Base-by-base conservation (phyloP, 2,797 vertebrate species). In the Chaenodraco wilsoni region DNA sequence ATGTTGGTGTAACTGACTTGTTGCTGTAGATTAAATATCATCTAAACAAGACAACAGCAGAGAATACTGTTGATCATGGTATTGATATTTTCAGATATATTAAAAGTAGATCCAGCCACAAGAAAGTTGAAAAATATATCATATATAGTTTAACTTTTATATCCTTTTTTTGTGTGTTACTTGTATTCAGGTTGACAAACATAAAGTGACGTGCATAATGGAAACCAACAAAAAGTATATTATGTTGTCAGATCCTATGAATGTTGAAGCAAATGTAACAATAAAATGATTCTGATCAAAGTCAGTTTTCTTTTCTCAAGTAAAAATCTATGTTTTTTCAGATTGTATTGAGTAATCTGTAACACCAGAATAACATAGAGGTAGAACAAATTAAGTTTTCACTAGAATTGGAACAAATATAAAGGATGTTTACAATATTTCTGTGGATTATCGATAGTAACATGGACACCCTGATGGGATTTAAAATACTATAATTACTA, bases 231-330 rank as follows among this genome's bases (percentile, higher is more conserved):
- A 27, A 7, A 21, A 21, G 21, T 2, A 21, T 21, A 37, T 37
- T 1, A 0, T 57, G 9, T 15, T 2, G 0, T 16, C 45, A 19
- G 15, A 31, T 19, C 19, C 0, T 3, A 13, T 55, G 17, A 37
- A 1, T 9, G 12, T 60, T 49, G 1, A 62, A 48, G 48, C 13
- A 61, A 46, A 62, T 0, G 5, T 27, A 37, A 31, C 8, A 6
- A 8, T 21, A 15, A 58, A 43, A 21, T 6, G 1, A 51, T 15
- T 15, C 43, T 43, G 4, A n/a, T 48, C 33, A 3, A 50, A 16
- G 48, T 17, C 37, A 13, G 33, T 37, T 9, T 49, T 4, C 11
- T 49, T n/a, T 11, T 27, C 4, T 27, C 27, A 11, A n/a, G 48
- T n/a, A 10, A 0, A 9, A 49, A 49, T 37, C 33, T 37, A 8